A percentile compares a stretch with the other conserved stretches of the same genome.
These are phyloP conservation scores for Cossypha heuglini DNA, from an alignment of 2,797 vertebrate genomes.

Conservation along the genomic window DNA sequence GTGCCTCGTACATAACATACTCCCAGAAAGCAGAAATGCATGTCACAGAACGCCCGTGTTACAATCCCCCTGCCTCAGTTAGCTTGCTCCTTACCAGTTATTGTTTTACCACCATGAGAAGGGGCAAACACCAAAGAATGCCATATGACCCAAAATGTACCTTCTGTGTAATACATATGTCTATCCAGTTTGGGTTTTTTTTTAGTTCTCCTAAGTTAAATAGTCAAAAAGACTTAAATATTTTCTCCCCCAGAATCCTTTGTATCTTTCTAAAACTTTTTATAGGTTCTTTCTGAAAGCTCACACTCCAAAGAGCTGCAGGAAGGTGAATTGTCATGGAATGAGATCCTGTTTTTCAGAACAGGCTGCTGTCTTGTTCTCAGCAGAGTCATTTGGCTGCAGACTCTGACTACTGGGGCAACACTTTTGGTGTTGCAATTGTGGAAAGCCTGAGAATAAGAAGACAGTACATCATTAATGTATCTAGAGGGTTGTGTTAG, in stretches of 20 bases:
- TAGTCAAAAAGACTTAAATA: background rate
- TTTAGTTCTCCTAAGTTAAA: background rate
- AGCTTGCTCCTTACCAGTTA: background rate
- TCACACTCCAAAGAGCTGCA: background rate
- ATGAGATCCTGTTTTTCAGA: background rate
- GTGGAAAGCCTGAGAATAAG: background rate
- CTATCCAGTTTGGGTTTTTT: background rate
- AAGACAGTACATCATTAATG: background rate
- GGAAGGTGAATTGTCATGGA: background rate
- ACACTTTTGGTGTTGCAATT: background rate
- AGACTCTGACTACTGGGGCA: background rate
- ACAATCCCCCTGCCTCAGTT: background rate
- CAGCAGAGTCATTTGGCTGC: background rate
- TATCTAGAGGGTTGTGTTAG: background rate
- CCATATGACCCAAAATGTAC: background rate
- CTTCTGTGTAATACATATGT: fast-evolving
- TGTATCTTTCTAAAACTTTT: background rate
- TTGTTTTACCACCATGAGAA: background rate
- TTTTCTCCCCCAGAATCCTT: background rate
- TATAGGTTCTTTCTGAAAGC: background rate
- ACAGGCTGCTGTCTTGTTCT: background rate
- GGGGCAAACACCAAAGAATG: background rate
- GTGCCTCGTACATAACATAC: background rate
- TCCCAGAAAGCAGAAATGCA: background rate
- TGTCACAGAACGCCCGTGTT: fast-evolving